A percentile compares a stretch with the other conserved stretches of the same genome.
Evolutionary conservation across 1,140 invertebrate genomes (phyloP).

Genomic region (Heliconius himera): DNA sequence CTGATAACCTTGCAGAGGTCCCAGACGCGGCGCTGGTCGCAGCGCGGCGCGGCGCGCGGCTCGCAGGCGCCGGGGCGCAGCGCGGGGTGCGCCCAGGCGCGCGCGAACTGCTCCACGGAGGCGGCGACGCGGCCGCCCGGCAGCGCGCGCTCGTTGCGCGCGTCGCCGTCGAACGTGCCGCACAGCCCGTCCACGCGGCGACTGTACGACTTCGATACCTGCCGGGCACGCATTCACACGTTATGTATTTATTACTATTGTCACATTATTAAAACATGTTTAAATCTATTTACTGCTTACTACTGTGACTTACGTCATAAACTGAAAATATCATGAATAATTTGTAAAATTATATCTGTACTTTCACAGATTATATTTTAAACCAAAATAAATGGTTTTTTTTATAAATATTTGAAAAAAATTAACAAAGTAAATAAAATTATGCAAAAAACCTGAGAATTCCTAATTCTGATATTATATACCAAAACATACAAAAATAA

Average conservation of each 20-base stretch:
- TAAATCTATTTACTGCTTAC: too few relatives aligned
- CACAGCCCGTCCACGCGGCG: conserved; percentile 89
- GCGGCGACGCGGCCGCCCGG: conserved; percentile 85
- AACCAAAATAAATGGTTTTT: too few relatives aligned
- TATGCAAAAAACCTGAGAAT: background rate
- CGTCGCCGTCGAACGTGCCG: conserved; percentile 87
- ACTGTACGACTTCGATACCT: conserved; percentile 82
- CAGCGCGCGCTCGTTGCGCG: conserved; percentile 85
- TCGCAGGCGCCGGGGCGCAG: conserved; percentile 82
- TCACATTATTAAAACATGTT: too few relatives aligned
- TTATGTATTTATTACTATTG: too few relatives aligned
- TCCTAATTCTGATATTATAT: background rate
- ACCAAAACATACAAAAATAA: background rate
- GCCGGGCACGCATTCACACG: background rate
- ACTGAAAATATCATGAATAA: too few relatives aligned
- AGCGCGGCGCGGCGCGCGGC: conserved; percentile 81
- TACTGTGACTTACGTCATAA: too few relatives aligned
- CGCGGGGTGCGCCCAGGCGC: conserved; percentile 85
- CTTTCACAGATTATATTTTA: too few relatives aligned
- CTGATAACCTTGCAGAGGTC: conserved; percentile 63
- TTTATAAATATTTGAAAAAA: background rate
- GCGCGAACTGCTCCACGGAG: conserved; percentile 87
- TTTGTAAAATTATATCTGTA: too few relatives aligned
- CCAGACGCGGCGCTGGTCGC: conserved; percentile 83
- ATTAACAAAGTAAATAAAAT: background rate